These are phyloP conservation scores for Pogonomyrmex californicus DNA, from an alignment of 1,140 invertebrate genomes.

Conservation along the genomic window DNA sequence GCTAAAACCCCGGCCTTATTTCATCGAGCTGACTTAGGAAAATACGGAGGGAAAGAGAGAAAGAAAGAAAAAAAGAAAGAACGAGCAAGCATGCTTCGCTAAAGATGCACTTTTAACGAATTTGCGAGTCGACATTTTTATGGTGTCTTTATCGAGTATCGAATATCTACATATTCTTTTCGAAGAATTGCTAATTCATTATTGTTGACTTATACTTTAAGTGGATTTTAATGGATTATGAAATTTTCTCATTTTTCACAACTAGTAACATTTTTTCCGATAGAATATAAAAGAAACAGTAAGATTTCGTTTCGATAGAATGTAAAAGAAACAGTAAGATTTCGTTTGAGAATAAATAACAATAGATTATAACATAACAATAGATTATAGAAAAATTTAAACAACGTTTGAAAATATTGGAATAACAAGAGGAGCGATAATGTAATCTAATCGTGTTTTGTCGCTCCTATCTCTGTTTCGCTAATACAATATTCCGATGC, in stretches of 20 bases:
- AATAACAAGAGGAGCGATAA: background rate
- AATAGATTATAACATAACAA: conserved; percentile 2
- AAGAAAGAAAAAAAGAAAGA: too few relatives aligned
- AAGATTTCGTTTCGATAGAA: conserved; percentile 32
- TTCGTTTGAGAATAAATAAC: too few relatives aligned
- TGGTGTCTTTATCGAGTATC: background rate
- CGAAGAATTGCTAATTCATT: background rate
- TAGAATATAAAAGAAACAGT: background rate
- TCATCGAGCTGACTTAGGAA: conserved; percentile 39
- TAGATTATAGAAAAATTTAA: background rate
- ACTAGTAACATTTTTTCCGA: conserved; percentile 37
- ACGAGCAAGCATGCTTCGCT: background rate
- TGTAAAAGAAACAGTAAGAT: background rate
- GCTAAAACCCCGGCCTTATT: conserved; percentile 44
- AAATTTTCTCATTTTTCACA: background rate
- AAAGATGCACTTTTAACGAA: conserved; percentile 45
- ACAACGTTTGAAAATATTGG: background rate
- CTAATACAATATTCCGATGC: conserved; percentile 43
- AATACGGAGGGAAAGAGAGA: background rate
- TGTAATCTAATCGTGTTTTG: conserved; percentile 7
- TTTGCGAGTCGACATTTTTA: conserved; percentile 23
- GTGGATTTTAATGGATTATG: background rate
- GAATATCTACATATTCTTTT: background rate
- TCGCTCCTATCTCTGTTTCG: background rate
- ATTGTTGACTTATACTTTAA: background rate